These are phyloP conservation scores for Salvelinus sp. DNA, from an alignment of 2,113 vertebrate species.

Conservation along the genomic window DNA sequence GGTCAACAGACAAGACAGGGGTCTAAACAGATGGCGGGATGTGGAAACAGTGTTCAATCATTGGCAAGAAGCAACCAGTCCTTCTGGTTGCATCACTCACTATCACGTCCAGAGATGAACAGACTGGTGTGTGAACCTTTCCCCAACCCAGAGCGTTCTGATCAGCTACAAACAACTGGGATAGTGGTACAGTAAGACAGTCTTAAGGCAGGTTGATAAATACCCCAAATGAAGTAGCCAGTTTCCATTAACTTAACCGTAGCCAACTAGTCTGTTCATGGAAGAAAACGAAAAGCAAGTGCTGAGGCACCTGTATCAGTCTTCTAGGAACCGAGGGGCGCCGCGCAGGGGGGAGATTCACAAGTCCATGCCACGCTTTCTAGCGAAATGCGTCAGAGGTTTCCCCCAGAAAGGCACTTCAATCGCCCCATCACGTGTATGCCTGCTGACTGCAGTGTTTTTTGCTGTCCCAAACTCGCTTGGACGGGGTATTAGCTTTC, in stretches of 20 bases:
- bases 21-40: background rate
- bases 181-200: no score
- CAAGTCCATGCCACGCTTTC: background rate
- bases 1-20: background rate
- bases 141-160: no score
- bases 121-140: no score
- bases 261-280: no score
- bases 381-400: slow-evolving; percentile 7
- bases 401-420: slow-evolving; percentile 21
- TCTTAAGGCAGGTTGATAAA: no score
- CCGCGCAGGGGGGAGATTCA: background rate
- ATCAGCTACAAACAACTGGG: no score
- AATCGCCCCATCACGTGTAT: slow-evolving; percentile 28
- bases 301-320: no score
- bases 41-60: background rate
- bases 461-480: slow-evolving; percentile 32
- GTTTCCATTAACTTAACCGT: no score
- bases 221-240: no score
- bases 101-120: background rate
- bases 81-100: background rate
- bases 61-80: background rate
- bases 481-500: slow-evolving; percentile 57
- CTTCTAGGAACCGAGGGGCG: background rate
- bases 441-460: slow-evolving; percentile 39
- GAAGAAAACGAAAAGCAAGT: no score